These are phyloP conservation scores for Ditylenchus dipsaci DNA, from an alignment of 1,140 invertebrate species.

Conservation along the genomic window DNA sequence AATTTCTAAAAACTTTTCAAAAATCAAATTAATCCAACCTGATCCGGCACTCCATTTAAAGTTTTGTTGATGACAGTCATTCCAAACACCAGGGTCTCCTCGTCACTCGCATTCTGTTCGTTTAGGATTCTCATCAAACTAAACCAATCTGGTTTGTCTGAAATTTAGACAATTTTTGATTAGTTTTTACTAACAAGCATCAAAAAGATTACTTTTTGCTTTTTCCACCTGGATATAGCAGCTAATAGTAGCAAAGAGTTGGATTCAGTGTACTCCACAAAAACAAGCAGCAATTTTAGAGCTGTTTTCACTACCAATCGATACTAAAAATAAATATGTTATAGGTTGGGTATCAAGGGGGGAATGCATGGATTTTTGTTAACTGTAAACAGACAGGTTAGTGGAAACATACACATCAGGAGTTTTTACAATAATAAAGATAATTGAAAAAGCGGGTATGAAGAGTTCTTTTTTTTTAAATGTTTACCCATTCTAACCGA, in stretches of 20 bases:
- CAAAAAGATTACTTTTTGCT: constrained; percentile 64
- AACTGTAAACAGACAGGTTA: background rate
- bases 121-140: constrained; percentile 84
- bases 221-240: constrained; percentile 81
- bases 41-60: constrained; percentile 84
- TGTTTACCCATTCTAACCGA: constrained; percentile 51
- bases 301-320: constrained; percentile 97
- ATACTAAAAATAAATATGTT: constrained; percentile 64
- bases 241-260: constrained; percentile 83
- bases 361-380: background rate
- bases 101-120: constrained; percentile 88
- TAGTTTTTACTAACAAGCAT: background rate
- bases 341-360: background rate
- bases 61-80: constrained; percentile 95
- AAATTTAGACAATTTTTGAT: background rate
- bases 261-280: constrained; percentile 93
- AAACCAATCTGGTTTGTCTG: constrained; percentile 69
- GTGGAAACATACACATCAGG: background rate
- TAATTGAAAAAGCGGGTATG: background rate
- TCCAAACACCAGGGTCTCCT: constrained; percentile 88
- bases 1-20: background rate
- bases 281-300: constrained; percentile 89
- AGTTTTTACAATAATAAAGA: background rate
- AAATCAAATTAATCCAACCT: constrained; percentile 18
- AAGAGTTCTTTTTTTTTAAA: background rate